These are phyloP conservation scores for Sipha maydis DNA, from an alignment of 2,888 invertebrate species.

Conservation along the genomic window DNA sequence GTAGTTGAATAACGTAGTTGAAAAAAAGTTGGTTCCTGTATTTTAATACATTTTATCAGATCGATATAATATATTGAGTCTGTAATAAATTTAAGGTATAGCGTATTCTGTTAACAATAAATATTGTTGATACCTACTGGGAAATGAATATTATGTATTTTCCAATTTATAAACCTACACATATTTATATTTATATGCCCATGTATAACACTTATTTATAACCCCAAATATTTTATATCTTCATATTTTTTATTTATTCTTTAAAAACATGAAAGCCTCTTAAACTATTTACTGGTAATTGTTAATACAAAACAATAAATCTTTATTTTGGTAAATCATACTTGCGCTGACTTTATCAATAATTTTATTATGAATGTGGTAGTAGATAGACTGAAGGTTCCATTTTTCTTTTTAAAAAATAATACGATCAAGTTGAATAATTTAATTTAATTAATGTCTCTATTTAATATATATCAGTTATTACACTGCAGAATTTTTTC, in stretches of 20 bases:
- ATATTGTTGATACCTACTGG: not conserved
- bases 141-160: not conserved
- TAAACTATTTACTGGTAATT: too few relatives aligned
- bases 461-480: too few relatives aligned
- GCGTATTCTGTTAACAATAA: not conserved
- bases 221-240: not conserved
- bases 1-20: not conserved
- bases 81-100: constrained; percentile 1
- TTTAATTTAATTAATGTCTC: too few relatives aligned
- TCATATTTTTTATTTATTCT: not conserved
- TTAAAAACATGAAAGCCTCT: not conserved
- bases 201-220: not conserved
- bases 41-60: not conserved
- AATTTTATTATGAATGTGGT: too few relatives aligned
- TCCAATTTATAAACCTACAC: not conserved
- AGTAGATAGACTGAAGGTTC: too few relatives aligned
- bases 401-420: too few relatives aligned
- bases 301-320: too few relatives aligned
- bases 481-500: too few relatives aligned
- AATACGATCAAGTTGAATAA: too few relatives aligned
- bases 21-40: not conserved
- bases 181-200: not conserved
- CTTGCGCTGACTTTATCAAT: too few relatives aligned
- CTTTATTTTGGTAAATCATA: too few relatives aligned
- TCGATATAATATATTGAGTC: not conserved